These are phyloP conservation scores for Apis dorsata DNA, from an alignment of 1,140 invertebrate species.

Conservation along the genomic window DNA sequence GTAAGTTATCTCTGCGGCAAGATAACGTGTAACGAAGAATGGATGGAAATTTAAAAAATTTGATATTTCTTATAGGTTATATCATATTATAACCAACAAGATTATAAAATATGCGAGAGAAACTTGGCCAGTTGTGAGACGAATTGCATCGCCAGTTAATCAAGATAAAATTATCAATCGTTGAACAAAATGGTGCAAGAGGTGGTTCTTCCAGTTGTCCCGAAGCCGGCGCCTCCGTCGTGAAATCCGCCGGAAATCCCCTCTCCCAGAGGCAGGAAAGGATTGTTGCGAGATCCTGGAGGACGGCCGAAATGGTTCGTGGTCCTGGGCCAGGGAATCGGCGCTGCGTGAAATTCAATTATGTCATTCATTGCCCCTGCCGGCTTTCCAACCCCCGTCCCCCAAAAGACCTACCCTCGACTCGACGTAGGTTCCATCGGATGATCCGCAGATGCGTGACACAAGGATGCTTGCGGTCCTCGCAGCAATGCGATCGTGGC, in stretches of 20 bases:
- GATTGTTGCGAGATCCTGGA: conserved; percentile 19
- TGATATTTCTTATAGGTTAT: no score
- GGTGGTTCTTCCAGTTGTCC: not conserved
- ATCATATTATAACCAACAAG: no score
- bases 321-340: conserved; percentile 52
- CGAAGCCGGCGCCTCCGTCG: not conserved
- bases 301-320: not conserved
- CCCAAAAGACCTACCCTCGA: conserved; percentile 37
- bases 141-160: not conserved
- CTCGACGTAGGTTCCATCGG: conserved; percentile 59
- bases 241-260: conserved; percentile 26
- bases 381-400: conserved; percentile 34
- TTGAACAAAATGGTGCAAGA: no score
- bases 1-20: no score
- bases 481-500: not conserved
- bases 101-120: no score
- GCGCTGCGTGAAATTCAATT: conserved; percentile 78
- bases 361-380: conserved; percentile 74
- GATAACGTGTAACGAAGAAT: no score
- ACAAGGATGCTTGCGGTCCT: conserved; percentile 63
- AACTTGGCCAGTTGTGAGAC: not conserved
- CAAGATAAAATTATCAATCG: not conserved
- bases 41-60: no score
- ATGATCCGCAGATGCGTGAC: conserved; percentile 76
- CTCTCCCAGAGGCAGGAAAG: conserved; percentile 1